Base-by-base conservation (phyloP, 1,140 invertebrate species). In the Philaenus spumarius region DNA sequence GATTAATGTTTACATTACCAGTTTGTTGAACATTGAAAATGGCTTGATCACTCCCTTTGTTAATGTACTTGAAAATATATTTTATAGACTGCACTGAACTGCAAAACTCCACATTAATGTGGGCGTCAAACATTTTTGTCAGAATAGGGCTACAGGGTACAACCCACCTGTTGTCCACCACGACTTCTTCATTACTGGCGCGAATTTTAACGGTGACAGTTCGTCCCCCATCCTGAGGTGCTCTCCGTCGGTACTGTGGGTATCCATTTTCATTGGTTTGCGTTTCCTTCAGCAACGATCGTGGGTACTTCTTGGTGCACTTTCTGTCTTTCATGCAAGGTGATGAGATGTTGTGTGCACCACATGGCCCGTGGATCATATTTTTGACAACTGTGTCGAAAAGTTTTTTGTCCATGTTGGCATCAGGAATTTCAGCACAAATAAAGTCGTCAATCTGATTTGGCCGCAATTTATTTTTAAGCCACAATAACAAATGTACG, bases 271-370 rank as follows among this genome's bases (percentile, higher is more conserved):
- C 62, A n/a, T 64, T 69, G 42, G 68, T 63, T 42, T 64, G 46
- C 15, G 73, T 70, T 55, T 69, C 45, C 17, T 61, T 39, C 9
- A 43, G 1, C 43, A 73, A 68, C 7, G 30, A 47, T 62, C 66
- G 65, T 0, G 72, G 75, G 64, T 67, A 77, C 5, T 55, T 62
- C 63, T 77, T 77, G 1, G 60, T 57, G 58, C 73, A 76, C 23
- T 64, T 62, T n/a, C 59, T 66, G 53, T 73, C 61, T 50, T 61
- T 58, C 68, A 73, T 73, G 51, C 71, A 74, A 14, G 68, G 68
- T 35, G 66, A 68, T 30, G 26, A 30, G 54, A 17, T 46, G 45
- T 65, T 63, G 67, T 14, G 4, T 7, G 14, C 63, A 69, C 62
- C 70, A 68, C 22, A 46, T 20, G 60, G 67, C 62, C 23, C 65